phyloP scores from a whole-genome alignment of 2,888 invertebrate species.

The Sinelater perroti region DNA sequence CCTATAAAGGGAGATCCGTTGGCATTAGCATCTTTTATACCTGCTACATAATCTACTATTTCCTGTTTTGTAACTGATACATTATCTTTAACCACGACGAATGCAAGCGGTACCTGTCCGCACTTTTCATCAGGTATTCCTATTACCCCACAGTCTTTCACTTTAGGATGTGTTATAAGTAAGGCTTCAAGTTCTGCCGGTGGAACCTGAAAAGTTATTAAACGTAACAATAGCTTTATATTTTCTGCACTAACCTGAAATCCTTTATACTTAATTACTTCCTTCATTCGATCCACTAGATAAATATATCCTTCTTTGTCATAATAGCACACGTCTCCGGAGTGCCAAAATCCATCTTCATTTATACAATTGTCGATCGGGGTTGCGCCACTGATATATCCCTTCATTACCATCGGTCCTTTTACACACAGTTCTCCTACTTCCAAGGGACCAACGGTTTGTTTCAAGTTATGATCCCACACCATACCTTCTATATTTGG shows the following conservation, averaged over 20 bases:
- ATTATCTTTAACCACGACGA: slow-evolving; percentile 69
- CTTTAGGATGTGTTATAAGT: slow-evolving; percentile 71
- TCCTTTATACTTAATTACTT: slow-evolving; percentile 88
- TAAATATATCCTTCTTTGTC: slow-evolving; percentile 78
- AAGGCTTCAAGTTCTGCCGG: slow-evolving; percentile 85
- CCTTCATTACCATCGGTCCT: slow-evolving; percentile 71
- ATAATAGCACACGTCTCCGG: slow-evolving; percentile 83
- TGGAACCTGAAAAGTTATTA: slow-evolving; percentile 71
- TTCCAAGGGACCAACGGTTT: slow-evolving; percentile 66
- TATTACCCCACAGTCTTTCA: slow-evolving; percentile 81
- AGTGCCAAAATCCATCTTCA: slow-evolving; percentile 76
- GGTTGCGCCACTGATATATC: slow-evolving; percentile 73
- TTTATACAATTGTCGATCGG: too few species aligned
- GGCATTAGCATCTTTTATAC: slow-evolving; percentile 15
- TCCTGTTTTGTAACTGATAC: slow-evolving; percentile 59
- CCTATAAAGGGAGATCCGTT: not conserved
- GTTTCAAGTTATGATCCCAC: slow-evolving; percentile 66
- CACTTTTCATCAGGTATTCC: slow-evolving; percentile 74
- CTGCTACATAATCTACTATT: slow-evolving; percentile 59
- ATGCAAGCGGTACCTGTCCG: slow-evolving; percentile 79
- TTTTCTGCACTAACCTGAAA: slow-evolving; percentile 68
- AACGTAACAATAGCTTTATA: not conserved
- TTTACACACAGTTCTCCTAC: slow-evolving; percentile 85
- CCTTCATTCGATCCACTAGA: slow-evolving; percentile 84
- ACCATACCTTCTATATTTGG: slow-evolving; percentile 68